A percentile compares a stretch with the other conserved stretches of the same genome.
These are phyloP conservation scores for Zaprionus davidi DNA, from an alignment of 1,140 invertebrate species.

Conservation along the genomic window DNA sequence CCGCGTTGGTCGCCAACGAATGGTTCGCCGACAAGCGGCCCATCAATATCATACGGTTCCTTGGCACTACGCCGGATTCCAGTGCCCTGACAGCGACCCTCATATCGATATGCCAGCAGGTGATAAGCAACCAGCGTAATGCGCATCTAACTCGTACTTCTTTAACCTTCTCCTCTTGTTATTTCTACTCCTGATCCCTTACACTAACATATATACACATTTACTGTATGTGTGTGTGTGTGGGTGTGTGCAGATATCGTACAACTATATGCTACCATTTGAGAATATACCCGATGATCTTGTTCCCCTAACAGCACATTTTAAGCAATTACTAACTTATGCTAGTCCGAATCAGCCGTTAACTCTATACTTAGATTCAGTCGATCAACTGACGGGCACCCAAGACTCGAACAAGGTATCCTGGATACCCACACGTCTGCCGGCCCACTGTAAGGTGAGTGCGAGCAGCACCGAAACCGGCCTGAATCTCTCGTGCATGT, in stretches of 20 bases:
- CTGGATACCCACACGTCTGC: conserved; percentile 96
- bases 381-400: conserved; percentile 97
- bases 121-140: conserved; percentile 77
- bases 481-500: conserved; percentile 9
- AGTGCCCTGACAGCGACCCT: conserved; percentile 96
- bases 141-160: conserved; percentile 2
- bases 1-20: conserved; percentile 89
- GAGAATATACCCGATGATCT: conserved; percentile 98
- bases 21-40: conserved; percentile 92
- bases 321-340: conserved; percentile 95
- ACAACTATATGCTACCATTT: conserved; percentile 96
- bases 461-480: neutral
- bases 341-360: conserved; percentile 93
- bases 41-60: conserved; percentile 95
- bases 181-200: conserved; percentile 17
- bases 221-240: neutral
- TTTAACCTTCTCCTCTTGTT: conserved; percentile 21
- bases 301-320: conserved; percentile 97
- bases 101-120: conserved; percentile 97
- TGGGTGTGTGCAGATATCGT: conserved; percentile 90
- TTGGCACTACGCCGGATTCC: conserved; percentile 98
- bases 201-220: conserved; percentile 5
- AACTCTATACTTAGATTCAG: conserved; percentile 94
- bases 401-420: conserved; percentile 97
- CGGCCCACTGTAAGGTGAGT: conserved; percentile 94